phyloP scores from a whole-genome alignment of 1,140 invertebrate genomes.

The Orussus abietinus region DNA sequence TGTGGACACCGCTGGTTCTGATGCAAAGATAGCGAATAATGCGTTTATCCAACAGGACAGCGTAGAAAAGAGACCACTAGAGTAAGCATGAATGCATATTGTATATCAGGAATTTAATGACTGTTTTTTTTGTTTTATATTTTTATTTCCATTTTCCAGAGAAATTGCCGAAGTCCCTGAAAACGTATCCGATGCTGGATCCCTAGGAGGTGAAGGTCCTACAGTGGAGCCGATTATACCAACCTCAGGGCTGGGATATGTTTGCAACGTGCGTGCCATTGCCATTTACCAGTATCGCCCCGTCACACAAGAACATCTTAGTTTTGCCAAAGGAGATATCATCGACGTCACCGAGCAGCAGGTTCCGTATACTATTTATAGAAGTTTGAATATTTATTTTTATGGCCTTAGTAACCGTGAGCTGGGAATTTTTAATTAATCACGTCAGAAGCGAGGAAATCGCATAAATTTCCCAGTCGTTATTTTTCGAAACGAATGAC shows the following conservation, averaged over 20 bases:
- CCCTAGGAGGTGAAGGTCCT: conserved; percentile 46
- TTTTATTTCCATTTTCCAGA: conserved; percentile 34
- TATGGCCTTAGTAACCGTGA: conserved; percentile 5
- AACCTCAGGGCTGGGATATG: conserved; percentile 41
- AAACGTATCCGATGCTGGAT: conserved; percentile 56
- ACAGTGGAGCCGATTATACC: conserved; percentile 38
- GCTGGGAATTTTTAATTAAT: no score
- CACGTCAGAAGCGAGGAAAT: no score
- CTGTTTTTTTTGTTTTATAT: conserved; percentile 8
- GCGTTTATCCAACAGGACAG: conserved; percentile 47
- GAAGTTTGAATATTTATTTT: conserved; percentile 3
- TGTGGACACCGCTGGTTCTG: conserved; percentile 54
- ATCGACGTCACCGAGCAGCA: conserved; percentile 66
- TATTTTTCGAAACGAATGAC: no score
- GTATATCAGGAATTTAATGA: conserved; percentile 5
- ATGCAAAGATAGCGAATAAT: conserved; percentile 15
- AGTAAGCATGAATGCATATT: conserved; percentile 36
- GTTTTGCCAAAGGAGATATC: conserved; percentile 66
- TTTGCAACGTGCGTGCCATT: conserved; percentile 53
- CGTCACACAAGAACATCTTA: conserved; percentile 63
- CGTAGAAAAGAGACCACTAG: conserved; percentile 50
- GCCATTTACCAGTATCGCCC: conserved; percentile 66
- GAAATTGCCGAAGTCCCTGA: conserved; percentile 74
- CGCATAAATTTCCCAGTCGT: no score
- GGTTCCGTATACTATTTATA: conserved; percentile 29